Evolutionary conservation across 1,140 invertebrate species (phyloP).

Genomic region (Oreohelix idahoensis): DNA sequence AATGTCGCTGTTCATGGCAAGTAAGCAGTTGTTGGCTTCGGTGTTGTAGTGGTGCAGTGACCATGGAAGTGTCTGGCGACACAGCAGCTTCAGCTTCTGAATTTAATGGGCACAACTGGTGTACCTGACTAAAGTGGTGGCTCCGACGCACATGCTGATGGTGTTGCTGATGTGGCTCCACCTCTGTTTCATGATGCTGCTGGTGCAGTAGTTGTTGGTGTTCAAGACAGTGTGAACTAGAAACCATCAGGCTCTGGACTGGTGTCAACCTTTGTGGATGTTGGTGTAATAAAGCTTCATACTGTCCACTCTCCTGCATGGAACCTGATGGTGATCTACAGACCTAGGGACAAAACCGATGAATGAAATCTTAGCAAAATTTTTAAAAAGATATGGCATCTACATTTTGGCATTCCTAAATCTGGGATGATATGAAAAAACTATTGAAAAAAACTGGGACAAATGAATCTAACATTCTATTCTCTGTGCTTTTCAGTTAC

Average conservation of each 20-base stretch:
- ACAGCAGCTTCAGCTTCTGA: neutral
- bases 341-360: constrained; percentile 6
- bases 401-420: no score
- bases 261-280: neutral
- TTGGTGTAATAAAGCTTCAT: constrained; percentile 13
- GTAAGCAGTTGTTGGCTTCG: neutral
- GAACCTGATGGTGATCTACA: constrained; percentile 24
- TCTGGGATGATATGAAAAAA: no score
- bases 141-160: neutral
- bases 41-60: neutral
- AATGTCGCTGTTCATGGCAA: neutral
- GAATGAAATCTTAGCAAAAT: no score
- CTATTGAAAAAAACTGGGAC: no score
- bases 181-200: neutral
- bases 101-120: neutral
- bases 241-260: neutral
- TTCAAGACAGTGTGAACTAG: constrained; percentile 3
- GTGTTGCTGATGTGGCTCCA: neutral
- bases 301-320: constrained; percentile 18
- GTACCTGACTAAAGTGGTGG: neutral
- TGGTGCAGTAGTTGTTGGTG: constrained; percentile 9
- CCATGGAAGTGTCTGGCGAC: neutral
- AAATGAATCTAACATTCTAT: no score
- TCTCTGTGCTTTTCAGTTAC: no score
- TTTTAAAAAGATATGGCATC: no score